Evolutionary conservation across 2,113 vertebrate species (phyloP).

Genomic region (Erythrolamprus reginae): DNA sequence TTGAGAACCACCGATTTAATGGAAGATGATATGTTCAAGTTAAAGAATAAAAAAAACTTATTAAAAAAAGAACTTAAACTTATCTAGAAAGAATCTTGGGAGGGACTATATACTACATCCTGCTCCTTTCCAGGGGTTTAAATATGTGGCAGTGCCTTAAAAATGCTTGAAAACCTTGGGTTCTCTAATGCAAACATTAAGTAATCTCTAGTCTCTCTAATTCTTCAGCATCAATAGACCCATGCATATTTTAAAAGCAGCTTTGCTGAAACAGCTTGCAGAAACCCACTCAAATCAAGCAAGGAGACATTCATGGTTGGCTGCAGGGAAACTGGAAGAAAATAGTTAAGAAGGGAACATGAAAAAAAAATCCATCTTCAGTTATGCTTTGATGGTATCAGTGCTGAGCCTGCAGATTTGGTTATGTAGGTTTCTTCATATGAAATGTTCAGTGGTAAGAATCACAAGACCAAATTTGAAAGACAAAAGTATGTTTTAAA

Average conservation of each 20-base stretch:
- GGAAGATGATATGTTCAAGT: no score
- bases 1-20: no score
- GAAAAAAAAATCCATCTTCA: neutral
- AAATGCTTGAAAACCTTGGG: neutral
- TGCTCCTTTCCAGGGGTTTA: neutral
- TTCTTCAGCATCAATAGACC: neutral
- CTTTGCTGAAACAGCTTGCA: neutral
- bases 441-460: neutral
- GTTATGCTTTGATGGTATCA: neutral
- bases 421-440: neutral
- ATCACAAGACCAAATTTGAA: neutral
- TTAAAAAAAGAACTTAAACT: neutral
- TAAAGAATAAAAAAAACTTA: no score
- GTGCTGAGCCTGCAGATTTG: neutral
- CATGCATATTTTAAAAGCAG: neutral
- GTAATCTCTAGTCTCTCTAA: neutral
- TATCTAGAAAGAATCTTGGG: neutral
- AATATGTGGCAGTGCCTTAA: neutral
- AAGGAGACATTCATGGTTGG: neutral
- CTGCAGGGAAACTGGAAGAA: neutral
- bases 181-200: neutral
- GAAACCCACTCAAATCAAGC: neutral
- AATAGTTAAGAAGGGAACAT: neutral
- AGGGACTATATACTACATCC: neutral
- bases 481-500: neutral